A percentile compares a stretch with the other conserved stretches of the same genome.
These are phyloP conservation scores for Psettodes erumei DNA, from an alignment of 2,113 vertebrate species.

Conservation along the genomic window DNA sequence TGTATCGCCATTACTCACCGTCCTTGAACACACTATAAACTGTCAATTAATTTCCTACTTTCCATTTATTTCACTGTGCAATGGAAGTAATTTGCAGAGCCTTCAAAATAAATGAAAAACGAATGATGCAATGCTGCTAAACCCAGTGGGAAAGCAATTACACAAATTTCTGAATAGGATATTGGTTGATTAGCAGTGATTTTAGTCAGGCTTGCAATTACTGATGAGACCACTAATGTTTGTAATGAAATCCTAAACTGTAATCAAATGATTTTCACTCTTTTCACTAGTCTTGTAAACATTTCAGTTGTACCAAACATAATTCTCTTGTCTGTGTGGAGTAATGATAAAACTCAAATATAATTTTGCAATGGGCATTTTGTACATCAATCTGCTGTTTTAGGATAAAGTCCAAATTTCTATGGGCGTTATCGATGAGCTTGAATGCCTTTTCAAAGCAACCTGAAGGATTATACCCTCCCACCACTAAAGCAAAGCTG, in stretches of 20 bases:
- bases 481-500: background rate
- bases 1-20: background rate
- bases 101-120: background rate
- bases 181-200: background rate
- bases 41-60: background rate
- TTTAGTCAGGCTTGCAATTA: background rate
- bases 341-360: background rate
- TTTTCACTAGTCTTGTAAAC: background rate
- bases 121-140: too few relatives aligned
- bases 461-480: background rate
- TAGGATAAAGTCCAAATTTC: background rate
- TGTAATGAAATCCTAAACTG: background rate
- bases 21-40: background rate
- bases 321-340: background rate
- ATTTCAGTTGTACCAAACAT: background rate
- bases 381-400: background rate
- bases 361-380: background rate
- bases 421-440: background rate
- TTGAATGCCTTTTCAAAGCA: constrained; percentile 1
- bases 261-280: background rate
- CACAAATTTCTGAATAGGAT: background rate
- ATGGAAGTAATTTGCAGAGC: background rate
- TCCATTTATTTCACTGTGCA: background rate
- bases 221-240: background rate
- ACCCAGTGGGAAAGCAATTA: background rate